phyloP scores from a whole-genome alignment of 2,113 vertebrate genomes.

The Aramus guarauna region DNA sequence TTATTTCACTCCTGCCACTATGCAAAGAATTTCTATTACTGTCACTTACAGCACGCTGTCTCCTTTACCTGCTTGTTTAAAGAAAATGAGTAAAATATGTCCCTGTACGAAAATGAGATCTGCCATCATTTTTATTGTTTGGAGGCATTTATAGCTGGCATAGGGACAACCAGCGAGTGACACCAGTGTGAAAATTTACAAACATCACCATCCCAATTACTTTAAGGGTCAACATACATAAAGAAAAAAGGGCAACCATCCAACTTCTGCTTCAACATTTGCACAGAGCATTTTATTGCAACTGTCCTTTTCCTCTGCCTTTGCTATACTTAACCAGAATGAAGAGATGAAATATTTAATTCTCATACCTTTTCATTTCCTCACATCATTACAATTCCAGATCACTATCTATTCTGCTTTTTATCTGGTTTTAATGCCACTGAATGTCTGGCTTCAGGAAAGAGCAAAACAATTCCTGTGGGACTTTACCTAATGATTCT shows the following conservation, averaged over 20 bases:
- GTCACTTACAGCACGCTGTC: background rate
- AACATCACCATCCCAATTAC: background rate
- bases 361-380: background rate
- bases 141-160: background rate
- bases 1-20: background rate
- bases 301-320: background rate
- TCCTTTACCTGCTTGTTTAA: background rate
- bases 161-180: background rate
- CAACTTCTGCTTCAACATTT: background rate
- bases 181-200: background rate
- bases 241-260: background rate
- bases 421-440: background rate
- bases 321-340: background rate
- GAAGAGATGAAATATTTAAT: background rate
- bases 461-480: background rate
- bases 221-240: background rate
- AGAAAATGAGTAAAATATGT: background rate
- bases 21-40: background rate
- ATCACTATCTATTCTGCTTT: background rate
- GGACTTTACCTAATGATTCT: background rate
- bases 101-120: background rate
- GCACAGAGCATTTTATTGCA: background rate
- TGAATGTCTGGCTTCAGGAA: background rate
- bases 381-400: background rate
- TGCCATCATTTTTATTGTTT: background rate